These are phyloP conservation scores for Glossosoma conforme DNA, from an alignment of 1,140 invertebrate genomes.

Conservation along the genomic window DNA sequence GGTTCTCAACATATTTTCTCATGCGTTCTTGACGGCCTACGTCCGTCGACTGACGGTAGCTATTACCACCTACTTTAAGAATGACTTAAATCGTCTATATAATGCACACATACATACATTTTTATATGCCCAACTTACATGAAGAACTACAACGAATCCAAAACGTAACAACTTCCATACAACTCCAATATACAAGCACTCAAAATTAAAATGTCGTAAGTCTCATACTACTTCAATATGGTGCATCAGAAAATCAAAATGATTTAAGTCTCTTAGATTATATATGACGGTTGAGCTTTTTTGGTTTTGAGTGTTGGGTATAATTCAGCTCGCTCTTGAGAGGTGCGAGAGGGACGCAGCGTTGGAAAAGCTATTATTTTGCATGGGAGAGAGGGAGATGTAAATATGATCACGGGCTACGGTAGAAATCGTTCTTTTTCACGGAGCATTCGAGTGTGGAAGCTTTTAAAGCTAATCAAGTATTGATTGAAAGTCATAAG, in stretches of 20 bases:
- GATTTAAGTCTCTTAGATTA: too few relatives aligned
- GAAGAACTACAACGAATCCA: neutral
- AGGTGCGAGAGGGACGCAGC: too few relatives aligned
- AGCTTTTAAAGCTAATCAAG: constrained; percentile 7
- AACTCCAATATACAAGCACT: neutral
- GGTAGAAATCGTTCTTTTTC: neutral
- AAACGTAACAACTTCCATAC: neutral
- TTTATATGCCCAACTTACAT: neutral
- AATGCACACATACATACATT: neutral
- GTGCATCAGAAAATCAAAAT: too few relatives aligned
- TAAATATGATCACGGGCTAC: neutral
- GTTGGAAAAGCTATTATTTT: too few relatives aligned
- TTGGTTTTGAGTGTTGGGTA: too few relatives aligned
- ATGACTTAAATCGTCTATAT: neutral
- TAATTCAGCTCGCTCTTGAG: too few relatives aligned
- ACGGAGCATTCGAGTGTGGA: constrained; percentile 3
- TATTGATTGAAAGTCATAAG: neutral
- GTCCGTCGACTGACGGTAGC: constrained; percentile 29
- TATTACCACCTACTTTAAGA: constrained; percentile 31
- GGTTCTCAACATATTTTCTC: neutral
- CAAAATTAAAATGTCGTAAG: constrained; percentile 1
- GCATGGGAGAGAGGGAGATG: neutral
- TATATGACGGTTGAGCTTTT: too few relatives aligned
- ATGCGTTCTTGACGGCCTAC: constrained; percentile 16
- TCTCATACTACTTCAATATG: too few relatives aligned